phyloP scores from a whole-genome alignment of 1,140 invertebrate genomes.

The Drosophila funebris region DNA sequence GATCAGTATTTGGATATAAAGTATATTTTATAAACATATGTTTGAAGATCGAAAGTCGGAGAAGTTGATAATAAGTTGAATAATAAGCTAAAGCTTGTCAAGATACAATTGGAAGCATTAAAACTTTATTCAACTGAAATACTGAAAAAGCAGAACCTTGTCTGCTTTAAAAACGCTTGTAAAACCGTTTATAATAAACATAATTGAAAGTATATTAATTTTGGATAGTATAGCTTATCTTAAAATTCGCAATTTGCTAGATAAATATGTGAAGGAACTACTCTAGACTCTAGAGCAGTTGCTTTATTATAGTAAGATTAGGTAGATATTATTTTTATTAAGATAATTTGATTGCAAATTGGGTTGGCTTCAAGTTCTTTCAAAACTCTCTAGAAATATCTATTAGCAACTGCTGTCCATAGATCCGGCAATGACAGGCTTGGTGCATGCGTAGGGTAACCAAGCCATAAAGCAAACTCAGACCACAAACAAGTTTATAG shows the following conservation, averaged over 20 bases:
- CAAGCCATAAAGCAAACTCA: conserved; percentile 41
- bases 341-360: neutral
- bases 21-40: too few species aligned
- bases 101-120: too few species aligned
- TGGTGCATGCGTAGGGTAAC: conserved; percentile 60
- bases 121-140: neutral
- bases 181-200: neutral
- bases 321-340: too few species aligned
- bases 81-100: too few species aligned
- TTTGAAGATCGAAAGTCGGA: neutral
- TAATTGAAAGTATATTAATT: neutral
- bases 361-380: too few species aligned
- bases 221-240: neutral
- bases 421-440: conserved; percentile 10
- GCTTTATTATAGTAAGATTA: too few species aligned
- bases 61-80: too few species aligned
- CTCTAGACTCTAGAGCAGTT: too few species aligned
- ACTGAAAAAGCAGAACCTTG: neutral
- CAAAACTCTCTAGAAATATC: conserved; percentile 1
- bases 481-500: conserved; percentile 59
- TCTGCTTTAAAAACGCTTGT: neutral
- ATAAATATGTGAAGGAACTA: too few species aligned
- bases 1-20: neutral
- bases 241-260: neutral
- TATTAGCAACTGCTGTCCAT: neutral